A percentile compares a stretch with the other conserved stretches of the same genome.
Evolutionary conservation across 2,888 invertebrate genomes (phyloP).

Genomic region (Oegoconia quadripuncta): DNA sequence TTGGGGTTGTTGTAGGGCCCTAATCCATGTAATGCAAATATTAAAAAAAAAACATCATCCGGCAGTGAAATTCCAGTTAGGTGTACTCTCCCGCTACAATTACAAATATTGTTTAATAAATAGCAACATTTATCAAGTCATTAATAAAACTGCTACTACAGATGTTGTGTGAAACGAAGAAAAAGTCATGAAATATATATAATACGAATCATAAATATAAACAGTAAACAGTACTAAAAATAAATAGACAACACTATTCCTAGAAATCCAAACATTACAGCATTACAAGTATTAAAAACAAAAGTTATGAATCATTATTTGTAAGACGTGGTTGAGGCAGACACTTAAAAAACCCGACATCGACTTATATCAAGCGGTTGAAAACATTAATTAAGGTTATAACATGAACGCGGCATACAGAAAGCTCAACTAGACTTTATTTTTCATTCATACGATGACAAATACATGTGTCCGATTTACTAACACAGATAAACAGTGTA

Average conservation of each 20-base stretch:
- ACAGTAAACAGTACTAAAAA: no score
- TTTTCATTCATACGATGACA: constrained; percentile 75
- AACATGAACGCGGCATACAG: constrained; percentile 58
- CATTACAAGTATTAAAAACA: background rate
- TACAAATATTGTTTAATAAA: no score
- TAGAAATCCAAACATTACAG: background rate
- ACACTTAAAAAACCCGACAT: constrained; percentile 36
- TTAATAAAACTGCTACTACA: no score
- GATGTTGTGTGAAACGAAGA: no score
- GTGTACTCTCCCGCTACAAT: no score
- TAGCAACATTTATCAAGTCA: no score
- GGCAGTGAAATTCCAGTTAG: no score
- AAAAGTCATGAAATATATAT: no score
- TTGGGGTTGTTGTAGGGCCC: no score
- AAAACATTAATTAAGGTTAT: constrained; percentile 75
- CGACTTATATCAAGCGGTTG: constrained; percentile 47
- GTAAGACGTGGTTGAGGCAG: constrained; percentile 32
- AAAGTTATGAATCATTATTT: constrained; percentile 48
- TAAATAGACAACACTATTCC: background rate
- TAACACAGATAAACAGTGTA: constrained; percentile 59
- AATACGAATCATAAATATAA: no score
- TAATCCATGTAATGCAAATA: no score
- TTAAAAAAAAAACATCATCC: no score
- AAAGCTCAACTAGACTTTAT: constrained; percentile 71
- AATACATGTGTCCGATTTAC: constrained; percentile 70